These are phyloP conservation scores for Lipophrys pholis DNA, from an alignment of 2,113 vertebrate species.

Conservation along the genomic window DNA sequence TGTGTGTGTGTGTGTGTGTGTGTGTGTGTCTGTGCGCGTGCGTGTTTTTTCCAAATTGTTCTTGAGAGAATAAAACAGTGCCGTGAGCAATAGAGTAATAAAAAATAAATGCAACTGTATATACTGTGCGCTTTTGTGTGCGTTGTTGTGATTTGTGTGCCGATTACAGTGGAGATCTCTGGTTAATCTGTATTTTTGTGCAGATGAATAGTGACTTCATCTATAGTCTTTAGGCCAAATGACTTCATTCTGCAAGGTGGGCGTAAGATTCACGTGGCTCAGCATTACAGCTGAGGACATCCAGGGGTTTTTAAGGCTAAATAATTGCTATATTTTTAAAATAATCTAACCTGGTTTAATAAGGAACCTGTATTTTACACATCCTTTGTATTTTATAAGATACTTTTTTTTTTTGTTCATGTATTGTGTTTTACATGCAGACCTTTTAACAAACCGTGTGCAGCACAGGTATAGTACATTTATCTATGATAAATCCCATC, in stretches of 20 bases:
- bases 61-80: slow-evolving; percentile 46
- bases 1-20: slow-evolving; percentile 30
- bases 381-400: no score
- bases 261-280: slow-evolving; percentile 19
- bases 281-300: slow-evolving; percentile 6
- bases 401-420: neutral
- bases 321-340: neutral
- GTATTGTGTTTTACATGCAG: neutral
- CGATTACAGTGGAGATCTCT: slow-evolving; percentile 8
- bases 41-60: slow-evolving; percentile 31
- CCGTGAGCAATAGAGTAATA: slow-evolving; percentile 33
- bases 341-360: neutral
- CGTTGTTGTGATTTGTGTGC: slow-evolving; percentile 24
- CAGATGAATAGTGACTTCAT: slow-evolving; percentile 24
- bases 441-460: neutral
- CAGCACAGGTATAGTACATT: neutral
- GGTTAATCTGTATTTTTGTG: slow-evolving; percentile 31
- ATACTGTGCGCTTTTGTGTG: slow-evolving; percentile 18
- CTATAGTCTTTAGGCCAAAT: slow-evolving; percentile 30
- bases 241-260: slow-evolving; percentile 27
- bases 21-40: slow-evolving; percentile 1
- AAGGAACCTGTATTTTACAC: no score
- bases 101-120: slow-evolving; percentile 41
- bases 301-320: slow-evolving; percentile 2
- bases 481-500: neutral